These are phyloP conservation scores for Melanotaenia boesemani DNA, from an alignment of 2,797 vertebrate species.

Conservation along the genomic window DNA sequence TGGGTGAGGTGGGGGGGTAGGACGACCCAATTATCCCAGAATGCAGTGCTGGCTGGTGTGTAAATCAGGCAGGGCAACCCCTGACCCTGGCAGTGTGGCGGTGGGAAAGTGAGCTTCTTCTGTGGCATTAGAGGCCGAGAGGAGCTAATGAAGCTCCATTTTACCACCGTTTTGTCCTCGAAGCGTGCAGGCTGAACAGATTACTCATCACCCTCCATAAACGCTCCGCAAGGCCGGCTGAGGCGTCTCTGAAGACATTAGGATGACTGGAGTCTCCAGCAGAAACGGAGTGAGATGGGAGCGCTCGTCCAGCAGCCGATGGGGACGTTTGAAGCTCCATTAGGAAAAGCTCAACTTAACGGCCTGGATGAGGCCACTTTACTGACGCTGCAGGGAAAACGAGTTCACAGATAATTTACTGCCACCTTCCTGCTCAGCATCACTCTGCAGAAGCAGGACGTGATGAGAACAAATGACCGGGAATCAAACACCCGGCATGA, in stretches of 20 bases:
- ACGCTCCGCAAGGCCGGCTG: conserved; percentile 19
- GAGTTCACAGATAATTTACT: conserved; percentile 47
- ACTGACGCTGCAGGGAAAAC: conserved; percentile 23
- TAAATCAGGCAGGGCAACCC: conserved; percentile 53
- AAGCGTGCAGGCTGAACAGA: conserved; percentile 24
- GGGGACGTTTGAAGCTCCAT: conserved; percentile 36
- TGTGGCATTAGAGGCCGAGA: neutral
- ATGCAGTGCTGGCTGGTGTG: conserved; percentile 52
- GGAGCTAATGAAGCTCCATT: conserved; percentile 48
- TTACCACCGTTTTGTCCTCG: conserved; percentile 6
- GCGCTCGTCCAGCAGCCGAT: conserved; percentile 22
- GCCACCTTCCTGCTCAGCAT: conserved; percentile 33
- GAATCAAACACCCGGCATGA: conserved; percentile 19
- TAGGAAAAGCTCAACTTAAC: conserved; percentile 21
- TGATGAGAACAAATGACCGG: conserved; percentile 38
- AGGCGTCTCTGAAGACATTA: conserved; percentile 51
- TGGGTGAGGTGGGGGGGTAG: neutral
- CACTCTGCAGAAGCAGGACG: neutral
- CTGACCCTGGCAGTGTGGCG: conserved; percentile 47
- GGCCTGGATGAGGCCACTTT: conserved; percentile 42
- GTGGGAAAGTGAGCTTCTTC: conserved; percentile 25
- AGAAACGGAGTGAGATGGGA: conserved; percentile 15
- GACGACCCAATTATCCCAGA: conserved; percentile 73
- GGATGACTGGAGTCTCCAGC: conserved; percentile 33
- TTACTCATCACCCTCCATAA: conserved; percentile 42